Conservation (phyloP, 2,113 vertebrate genomes). For the Mormyrus lacerda region DNA sequence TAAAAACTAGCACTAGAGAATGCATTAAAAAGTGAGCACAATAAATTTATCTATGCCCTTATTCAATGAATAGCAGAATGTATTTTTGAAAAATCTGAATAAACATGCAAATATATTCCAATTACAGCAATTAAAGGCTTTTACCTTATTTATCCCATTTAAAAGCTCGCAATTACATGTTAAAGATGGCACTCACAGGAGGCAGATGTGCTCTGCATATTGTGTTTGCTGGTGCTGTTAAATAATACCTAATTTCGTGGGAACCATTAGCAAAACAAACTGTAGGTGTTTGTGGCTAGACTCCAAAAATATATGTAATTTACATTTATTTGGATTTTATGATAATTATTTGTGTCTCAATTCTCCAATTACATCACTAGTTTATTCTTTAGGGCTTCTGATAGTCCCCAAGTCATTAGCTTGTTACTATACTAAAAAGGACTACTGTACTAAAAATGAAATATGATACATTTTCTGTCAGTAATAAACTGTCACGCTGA, state of each 20-base stretch:
- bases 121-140: not conserved
- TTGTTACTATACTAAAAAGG: too few species aligned
- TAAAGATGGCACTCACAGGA: not conserved
- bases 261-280: not conserved
- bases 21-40: not conserved
- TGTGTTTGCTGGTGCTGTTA: not conserved
- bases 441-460: not conserved
- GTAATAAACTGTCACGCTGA: not conserved
- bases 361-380: not conserved
- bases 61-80: not conserved
- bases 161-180: not conserved
- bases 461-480: not conserved
- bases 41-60: not conserved
- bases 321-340: not conserved
- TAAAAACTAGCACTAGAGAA: not conserved
- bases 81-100: not conserved
- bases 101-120: conserved; percentile 1
- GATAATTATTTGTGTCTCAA: not conserved
- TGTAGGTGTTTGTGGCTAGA: not conserved
- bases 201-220: not conserved
- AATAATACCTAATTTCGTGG: not conserved
- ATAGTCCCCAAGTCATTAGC: not conserved
- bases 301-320: not conserved
- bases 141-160: conserved; percentile 12
- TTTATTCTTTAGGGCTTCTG: not conserved